A percentile compares a stretch with the other conserved stretches of the same genome.
phyloP scores from a whole-genome alignment of 2,888 invertebrate species.

The Agonopterix heracliana region DNA sequence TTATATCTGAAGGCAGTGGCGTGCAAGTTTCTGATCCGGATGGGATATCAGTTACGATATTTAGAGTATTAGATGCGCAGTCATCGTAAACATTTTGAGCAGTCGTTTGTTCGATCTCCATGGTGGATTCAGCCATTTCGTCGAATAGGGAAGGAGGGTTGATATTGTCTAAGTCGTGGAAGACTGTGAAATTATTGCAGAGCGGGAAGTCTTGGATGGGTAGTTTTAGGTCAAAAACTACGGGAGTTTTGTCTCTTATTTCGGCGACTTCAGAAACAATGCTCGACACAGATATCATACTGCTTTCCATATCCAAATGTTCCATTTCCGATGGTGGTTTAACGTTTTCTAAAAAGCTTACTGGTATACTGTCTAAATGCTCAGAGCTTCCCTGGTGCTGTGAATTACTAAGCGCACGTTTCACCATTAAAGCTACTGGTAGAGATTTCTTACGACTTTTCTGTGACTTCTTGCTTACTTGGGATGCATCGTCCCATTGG shows the following conservation, averaged over 20 bases:
- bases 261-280: constrained; percentile 88
- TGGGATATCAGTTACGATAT: constrained; percentile 74
- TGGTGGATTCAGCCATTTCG: constrained; percentile 80
- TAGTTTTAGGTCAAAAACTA: constrained; percentile 77
- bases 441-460: constrained; percentile 80
- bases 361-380: constrained; percentile 75
- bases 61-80: constrained; percentile 73
- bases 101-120: constrained; percentile 63
- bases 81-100: constrained; percentile 79
- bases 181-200: constrained; percentile 54
- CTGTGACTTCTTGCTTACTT: constrained; percentile 48
- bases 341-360: constrained; percentile 85
- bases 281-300: constrained; percentile 90
- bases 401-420: constrained; percentile 80
- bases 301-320: constrained; percentile 85
- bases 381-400: constrained; percentile 77
- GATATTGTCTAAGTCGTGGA: constrained; percentile 80
- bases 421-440: constrained; percentile 82
- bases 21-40: constrained; percentile 76
- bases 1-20: constrained; percentile 81
- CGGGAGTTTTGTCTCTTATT: constrained; percentile 53
- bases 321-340: constrained; percentile 91
- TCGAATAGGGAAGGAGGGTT: constrained; percentile 84
- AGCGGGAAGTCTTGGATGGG: constrained; percentile 70
- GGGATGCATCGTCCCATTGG: constrained; percentile 64